Conservation (phyloP, 2,797 vertebrate genomes). For the Chrosomus eos region DNA sequence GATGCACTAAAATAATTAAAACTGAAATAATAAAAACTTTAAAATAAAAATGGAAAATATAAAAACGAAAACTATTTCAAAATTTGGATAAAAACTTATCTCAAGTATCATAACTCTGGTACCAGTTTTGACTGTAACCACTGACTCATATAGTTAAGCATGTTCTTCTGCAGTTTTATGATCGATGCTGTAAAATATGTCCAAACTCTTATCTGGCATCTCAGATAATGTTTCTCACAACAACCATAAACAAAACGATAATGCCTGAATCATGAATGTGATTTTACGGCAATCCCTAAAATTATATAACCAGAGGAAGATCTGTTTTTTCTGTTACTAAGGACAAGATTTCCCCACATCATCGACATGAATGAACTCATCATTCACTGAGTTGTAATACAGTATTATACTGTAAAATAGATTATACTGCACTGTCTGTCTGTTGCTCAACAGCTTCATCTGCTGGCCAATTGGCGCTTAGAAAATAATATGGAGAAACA, state of each 20-base stretch:
- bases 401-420: neutral
- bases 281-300: constrained; percentile 4
- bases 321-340: neutral
- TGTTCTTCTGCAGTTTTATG: constrained; percentile 19
- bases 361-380: neutral
- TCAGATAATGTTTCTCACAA: neutral
- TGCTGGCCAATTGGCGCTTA: neutral
- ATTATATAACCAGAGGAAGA: neutral
- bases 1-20: neutral
- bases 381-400: neutral
- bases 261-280: constrained; percentile 6
- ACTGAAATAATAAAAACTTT: neutral
- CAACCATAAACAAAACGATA: constrained; percentile 7
- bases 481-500: neutral
- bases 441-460: constrained; percentile 7
- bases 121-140: neutral
- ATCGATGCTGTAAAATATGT: constrained; percentile 20
- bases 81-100: neutral
- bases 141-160: constrained; percentile 5
- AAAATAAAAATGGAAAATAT: neutral
- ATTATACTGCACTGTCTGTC: neutral
- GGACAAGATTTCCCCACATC: neutral
- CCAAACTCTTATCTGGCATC: constrained; percentile 18
- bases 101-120: neutral
- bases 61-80: too few species aligned